Conservation (phyloP, 2,888 invertebrate genomes). For the Phasia obesa region DNA sequence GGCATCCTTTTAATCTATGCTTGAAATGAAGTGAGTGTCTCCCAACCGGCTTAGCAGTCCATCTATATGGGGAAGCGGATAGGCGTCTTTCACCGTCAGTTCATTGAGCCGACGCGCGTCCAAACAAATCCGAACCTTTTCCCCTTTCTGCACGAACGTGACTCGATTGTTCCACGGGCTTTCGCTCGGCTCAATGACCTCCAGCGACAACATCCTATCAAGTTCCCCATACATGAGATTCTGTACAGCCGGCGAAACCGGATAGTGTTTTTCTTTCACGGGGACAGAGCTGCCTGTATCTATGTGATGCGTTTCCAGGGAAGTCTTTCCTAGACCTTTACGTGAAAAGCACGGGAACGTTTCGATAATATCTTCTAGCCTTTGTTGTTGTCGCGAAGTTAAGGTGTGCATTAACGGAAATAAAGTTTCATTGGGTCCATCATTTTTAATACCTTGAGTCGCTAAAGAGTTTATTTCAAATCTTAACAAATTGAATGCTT, state of each 20-base stretch:
- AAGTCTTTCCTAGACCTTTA: conserved; percentile 1
- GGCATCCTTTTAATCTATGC: not conserved
- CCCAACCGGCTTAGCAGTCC: too few relatives aligned
- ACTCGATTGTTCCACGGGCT: too few relatives aligned
- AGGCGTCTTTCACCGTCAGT: not conserved
- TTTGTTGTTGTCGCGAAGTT: not conserved
- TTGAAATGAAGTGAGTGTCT: not conserved
- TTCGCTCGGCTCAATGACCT: not conserved
- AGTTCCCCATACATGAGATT: not conserved
- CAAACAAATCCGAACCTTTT: not conserved
- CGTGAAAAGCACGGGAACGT: not conserved
- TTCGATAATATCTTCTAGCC: not conserved
- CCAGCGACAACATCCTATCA: not conserved
- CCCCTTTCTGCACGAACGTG: too few relatives aligned
- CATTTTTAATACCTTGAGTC: not conserved
- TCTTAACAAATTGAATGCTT: not conserved
- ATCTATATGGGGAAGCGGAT: too few relatives aligned
- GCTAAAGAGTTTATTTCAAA: conserved; percentile 10
- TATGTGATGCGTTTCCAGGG: not conserved
- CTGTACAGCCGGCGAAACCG: conserved; percentile 1
- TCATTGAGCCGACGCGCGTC: not conserved
- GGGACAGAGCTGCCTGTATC: not conserved
- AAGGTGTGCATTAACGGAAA: not conserved
- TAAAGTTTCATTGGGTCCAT: not conserved
- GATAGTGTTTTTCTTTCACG: not conserved